Evolutionary conservation across 2,888 invertebrate genomes (phyloP), one percentile per base, ranked within the genome.

Genomic region (Salpingus planirostris): DNA sequence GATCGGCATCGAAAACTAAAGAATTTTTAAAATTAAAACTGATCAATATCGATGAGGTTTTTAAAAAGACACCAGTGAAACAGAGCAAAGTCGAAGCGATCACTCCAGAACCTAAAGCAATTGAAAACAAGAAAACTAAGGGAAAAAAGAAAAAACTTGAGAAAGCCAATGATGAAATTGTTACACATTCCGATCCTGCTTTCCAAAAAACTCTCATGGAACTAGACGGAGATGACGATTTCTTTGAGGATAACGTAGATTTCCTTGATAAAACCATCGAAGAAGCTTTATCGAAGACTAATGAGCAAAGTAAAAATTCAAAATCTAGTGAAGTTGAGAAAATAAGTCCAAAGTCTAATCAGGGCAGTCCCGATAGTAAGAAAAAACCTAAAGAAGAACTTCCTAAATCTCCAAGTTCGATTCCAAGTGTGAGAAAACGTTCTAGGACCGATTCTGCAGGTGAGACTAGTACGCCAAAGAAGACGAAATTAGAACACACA

Each of bases 171-270:
- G 40, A 57, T 13, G 62, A 67, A 41, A 46, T 64, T 11, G 67
- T 75, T 14, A 69, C 76, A 46, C 79, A 79, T 55, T 70, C 73
- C 49, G 74, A 82, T 64, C 75, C 78, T 15, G 76, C 79, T 33
- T 86, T 88, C 62, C 78, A 78, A 50, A 70, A 74, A 47, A 80
- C 79, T 11, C 62, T 85, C 10, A 54, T 73, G 39, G 73, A 78
- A 54, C 59, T 84, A 36, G 83, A 84, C 63, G 34, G 11, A 13
- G 71, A 70, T 45, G 53, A 62, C 30, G 59, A 60, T 30, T 57
- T 67, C 38, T 58, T 65, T 24, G 35, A 54, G 11, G 42, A 57
- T 13, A 52, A 58, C 37, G 44, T 52, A 11, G 50, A 58, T 38
- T 29, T 49, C 11, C 43, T 60, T 14, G 57, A 63, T 42, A 54